Conservation (phyloP, 2,888 invertebrate genomes). For the Cheilosia pagana region DNA sequence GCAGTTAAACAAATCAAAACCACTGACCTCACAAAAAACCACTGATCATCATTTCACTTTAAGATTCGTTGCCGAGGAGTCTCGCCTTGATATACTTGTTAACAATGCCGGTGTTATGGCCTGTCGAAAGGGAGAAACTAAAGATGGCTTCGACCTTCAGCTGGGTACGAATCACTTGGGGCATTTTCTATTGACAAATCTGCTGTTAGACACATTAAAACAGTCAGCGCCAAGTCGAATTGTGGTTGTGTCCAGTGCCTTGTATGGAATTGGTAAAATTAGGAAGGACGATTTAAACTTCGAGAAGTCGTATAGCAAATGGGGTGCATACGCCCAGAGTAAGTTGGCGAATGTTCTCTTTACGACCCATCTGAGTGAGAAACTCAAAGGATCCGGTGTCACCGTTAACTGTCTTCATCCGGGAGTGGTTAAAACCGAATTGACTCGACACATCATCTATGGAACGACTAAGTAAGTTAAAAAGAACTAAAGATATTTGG, state of each 20-base stretch:
- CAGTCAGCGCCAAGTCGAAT: conserved; percentile 89
- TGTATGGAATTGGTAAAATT: conserved; percentile 88
- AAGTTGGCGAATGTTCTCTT: conserved; percentile 92
- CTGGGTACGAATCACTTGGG: conserved; percentile 86
- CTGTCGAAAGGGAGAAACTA: conserved; percentile 83
- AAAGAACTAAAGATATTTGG: conserved; percentile 22
- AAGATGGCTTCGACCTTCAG: conserved; percentile 86
- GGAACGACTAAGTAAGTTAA: conserved; percentile 58
- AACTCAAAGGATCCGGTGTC: conserved; percentile 86
- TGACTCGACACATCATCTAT: conserved; percentile 86
- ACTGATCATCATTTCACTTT: conserved; percentile 34
- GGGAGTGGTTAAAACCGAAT: conserved; percentile 89
- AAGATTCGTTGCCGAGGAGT: conserved; percentile 83
- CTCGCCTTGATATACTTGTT: conserved; percentile 84
- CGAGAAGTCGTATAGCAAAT: conserved; percentile 87
- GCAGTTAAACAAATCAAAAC: conserved; percentile 65
- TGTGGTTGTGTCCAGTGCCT: conserved; percentile 89
- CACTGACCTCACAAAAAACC: neutral
- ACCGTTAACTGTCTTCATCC: conserved; percentile 90
- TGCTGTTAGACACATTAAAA: conserved; percentile 85
- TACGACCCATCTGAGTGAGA: conserved; percentile 87
- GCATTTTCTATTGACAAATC: conserved; percentile 86
- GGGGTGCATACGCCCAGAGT: conserved; percentile 89
- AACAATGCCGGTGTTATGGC: conserved; percentile 86
- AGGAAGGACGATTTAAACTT: conserved; percentile 90